Base-by-base conservation (phyloP, 2,888 invertebrate species). In the Sesia bembeciformis region DNA sequence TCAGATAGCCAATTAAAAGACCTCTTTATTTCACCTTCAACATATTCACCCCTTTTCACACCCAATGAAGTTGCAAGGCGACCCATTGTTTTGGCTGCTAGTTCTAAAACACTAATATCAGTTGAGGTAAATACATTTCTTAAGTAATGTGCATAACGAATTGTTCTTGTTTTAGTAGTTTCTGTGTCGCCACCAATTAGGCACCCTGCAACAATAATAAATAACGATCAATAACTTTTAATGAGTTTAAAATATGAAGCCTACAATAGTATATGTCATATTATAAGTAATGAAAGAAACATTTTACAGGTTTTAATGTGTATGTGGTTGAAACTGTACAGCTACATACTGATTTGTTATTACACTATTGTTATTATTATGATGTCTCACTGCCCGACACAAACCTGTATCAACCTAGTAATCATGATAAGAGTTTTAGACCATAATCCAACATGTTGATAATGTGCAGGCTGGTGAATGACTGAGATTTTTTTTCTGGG, bases 51-150 rank as follows among this genome's bases (percentile, higher is more conserved):
- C 23, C 98, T 95, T 77, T 97, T 97, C 0, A 97, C 96, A 6
- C 98, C 98, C 0, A 96, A 94, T 53, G 94, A 93, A 6, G 96
- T 90, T 4, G 98, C 98, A 57, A 99, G 88, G 63, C 95, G 95
- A 0, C 98, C 98, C 76, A 99, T 94, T 0, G 98, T 98, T 75
- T 96, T 96, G 0, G 98, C 97, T 6, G 98, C 97, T 66, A 98
- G 90, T 81, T 98, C 98, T 93, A 98, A 95, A 0, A 98, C 95
- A 49, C 93, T 93, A 0, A 94, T 92, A 84, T 98, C 98, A 70
- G 93, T 94, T 5, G 96, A 95, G 3, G 98, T 97, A 61, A 98
- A 91, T 40, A 97, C 90, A 82, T 97, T 97, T 58, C 97, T 92
- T 54, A 99, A 88, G 70, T 97, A 97, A 83, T 97, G 96, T 0